Conservation (phyloP, 1,140 invertebrate genomes). For the Bombus haemorrhoidalis region DNA sequence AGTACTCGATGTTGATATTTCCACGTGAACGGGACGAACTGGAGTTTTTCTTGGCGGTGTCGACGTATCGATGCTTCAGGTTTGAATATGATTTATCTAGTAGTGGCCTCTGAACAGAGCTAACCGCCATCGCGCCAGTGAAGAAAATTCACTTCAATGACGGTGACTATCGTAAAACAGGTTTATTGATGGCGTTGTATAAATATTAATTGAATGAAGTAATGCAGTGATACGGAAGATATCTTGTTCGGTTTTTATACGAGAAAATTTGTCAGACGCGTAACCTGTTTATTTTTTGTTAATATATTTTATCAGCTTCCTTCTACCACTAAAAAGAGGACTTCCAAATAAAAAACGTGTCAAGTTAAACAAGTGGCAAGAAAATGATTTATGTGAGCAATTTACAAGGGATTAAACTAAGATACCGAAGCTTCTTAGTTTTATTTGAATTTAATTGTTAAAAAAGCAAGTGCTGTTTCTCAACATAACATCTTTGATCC, state of each 20-base stretch:
- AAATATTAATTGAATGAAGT: neutral
- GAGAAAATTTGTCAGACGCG: neutral
- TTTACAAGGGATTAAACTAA: neutral
- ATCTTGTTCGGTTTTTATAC: neutral
- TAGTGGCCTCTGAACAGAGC: neutral
- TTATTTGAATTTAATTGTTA: no score
- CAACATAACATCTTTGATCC: no score
- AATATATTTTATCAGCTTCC: neutral
- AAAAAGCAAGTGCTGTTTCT: no score
- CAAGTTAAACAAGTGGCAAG: neutral
- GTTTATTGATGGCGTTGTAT: neutral
- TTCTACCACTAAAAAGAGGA: no score
- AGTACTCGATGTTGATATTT: slow-evolving; percentile 14
- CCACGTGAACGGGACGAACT: neutral
- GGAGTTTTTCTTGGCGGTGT: neutral
- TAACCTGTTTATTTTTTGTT: neutral
- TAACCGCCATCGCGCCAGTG: neutral
- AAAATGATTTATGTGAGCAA: neutral
- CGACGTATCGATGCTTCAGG: neutral
- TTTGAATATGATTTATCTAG: neutral
- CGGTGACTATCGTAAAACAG: no score
- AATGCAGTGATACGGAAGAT: neutral
- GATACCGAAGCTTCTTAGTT: neutral
- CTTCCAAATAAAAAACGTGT: neutral
- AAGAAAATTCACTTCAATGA: neutral